Conservation (phyloP, 2,888 invertebrate species). For the Eristalis tenax region DNA sequence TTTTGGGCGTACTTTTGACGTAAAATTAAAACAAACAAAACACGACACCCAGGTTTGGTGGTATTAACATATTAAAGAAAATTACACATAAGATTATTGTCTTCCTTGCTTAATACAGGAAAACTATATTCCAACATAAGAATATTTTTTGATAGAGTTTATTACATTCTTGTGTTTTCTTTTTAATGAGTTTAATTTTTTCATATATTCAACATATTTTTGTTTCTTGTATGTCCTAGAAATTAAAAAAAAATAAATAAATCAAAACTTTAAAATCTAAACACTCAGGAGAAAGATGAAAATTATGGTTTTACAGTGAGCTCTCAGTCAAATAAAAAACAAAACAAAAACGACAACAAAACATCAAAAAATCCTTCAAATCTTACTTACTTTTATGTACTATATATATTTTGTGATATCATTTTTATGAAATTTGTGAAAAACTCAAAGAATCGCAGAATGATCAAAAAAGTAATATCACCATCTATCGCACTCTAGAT, state of each 20-base stretch:
- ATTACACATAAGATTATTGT: constrained; percentile 66
- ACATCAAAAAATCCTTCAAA: background rate
- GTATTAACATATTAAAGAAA: constrained; percentile 60
- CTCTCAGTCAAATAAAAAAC: constrained; percentile 38
- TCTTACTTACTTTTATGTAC: constrained; percentile 8
- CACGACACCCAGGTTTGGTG: constrained; percentile 65
- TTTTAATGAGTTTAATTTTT: background rate
- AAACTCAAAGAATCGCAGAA: constrained; percentile 1
- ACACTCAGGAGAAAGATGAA: constrained; percentile 66
- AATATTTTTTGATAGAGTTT: constrained; percentile 67
- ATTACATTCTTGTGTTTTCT: constrained; percentile 21
- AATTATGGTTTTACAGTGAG: constrained; percentile 60
- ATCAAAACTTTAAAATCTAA: constrained; percentile 51
- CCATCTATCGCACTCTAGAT: constrained; percentile 44
- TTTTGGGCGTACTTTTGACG: constrained; percentile 70
- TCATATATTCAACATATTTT: background rate
- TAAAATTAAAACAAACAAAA: constrained; percentile 26
- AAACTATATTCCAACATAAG: constrained; percentile 67
- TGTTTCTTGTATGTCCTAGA: constrained; percentile 36
- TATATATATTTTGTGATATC: constrained; percentile 3
- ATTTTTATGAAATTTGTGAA: constrained; percentile 10
- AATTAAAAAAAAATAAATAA: constrained; percentile 2
- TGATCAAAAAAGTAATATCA: constrained; percentile 9
- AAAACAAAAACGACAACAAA: background rate
- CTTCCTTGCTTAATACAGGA: constrained; percentile 72